These are phyloP conservation scores for Phthorimaea operculella DNA, from an alignment of 1,140 invertebrate species.

Conservation along the genomic window DNA sequence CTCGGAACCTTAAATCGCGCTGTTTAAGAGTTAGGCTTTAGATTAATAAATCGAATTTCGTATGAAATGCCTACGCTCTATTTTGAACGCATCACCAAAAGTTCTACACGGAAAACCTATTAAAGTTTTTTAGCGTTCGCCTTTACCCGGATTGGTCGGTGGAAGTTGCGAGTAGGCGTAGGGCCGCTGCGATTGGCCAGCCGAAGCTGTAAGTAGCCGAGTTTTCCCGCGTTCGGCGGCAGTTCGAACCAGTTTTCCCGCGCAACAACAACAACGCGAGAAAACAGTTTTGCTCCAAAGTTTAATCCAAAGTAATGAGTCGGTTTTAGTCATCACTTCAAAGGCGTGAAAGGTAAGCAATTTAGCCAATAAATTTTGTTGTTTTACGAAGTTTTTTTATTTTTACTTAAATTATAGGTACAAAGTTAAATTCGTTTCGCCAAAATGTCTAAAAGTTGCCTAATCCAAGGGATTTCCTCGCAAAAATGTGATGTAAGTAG, in stretches of 20 bases:
- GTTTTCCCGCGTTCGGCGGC: conserved; percentile 57
- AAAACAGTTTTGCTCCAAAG: background rate
- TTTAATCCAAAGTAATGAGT: conserved; percentile 9
- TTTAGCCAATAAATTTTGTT: no score
- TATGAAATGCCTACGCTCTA: no score
- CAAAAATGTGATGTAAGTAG: no score
- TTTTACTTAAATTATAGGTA: no score
- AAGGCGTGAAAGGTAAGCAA: no score
- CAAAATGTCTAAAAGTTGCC: no score
- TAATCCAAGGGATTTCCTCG: no score
- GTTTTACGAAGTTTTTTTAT: no score
- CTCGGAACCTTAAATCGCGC: no score
- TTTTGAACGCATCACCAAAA: conserved; percentile 27
- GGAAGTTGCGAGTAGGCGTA: conserved; percentile 32
- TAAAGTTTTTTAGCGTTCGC: conserved; percentile 46
- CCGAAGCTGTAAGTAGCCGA: conserved; percentile 42
- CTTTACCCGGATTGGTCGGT: conserved; percentile 41
- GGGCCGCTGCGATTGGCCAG: conserved; percentile 36
- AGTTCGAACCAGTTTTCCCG: conserved; percentile 47
- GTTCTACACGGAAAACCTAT: conserved; percentile 43
- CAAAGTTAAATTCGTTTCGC: no score
- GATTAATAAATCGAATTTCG: no score
- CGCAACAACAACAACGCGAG: conserved; percentile 20
- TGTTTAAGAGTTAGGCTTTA: no score
- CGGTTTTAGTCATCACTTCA: background rate